These are phyloP conservation scores for Neolamprologus modestus DNA, from an alignment of 2,113 vertebrate genomes.

Conservation along the genomic window DNA sequence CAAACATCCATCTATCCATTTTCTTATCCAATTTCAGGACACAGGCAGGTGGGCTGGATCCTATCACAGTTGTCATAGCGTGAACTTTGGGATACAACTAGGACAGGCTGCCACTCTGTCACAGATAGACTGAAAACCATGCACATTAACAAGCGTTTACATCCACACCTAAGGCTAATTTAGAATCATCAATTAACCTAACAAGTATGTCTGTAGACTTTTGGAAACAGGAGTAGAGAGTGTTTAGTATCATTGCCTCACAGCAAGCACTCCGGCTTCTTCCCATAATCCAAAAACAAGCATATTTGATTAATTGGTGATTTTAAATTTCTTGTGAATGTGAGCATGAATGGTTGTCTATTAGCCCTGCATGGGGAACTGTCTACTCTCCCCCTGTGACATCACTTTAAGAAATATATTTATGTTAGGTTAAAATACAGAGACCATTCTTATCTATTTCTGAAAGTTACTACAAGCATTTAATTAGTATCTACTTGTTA, in stretches of 20 bases:
- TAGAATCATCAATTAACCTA: not conserved
- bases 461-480: not conserved
- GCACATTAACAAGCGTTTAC: not conserved
- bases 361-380: not conserved
- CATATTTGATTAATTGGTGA: not conserved
- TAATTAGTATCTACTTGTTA: not conserved
- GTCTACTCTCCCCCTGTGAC: not conserved
- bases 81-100: not conserved
- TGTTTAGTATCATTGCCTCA: not conserved
- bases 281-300: not conserved
- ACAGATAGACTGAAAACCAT: not conserved
- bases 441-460: not conserved
- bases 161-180: not conserved
- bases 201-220: not conserved
- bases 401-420: not conserved
- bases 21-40: too few species aligned
- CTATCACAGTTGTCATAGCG: not conserved
- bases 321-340: not conserved
- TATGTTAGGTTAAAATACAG: not conserved
- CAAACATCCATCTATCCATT: not conserved
- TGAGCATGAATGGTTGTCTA: not conserved
- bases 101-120: not conserved
- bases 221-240: not conserved
- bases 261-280: not conserved
- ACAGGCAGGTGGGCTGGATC: too few species aligned